Percentiles rank a stretch among this genome's conserved stretches.
phyloP scores from a whole-genome alignment of 2,113 vertebrate species.

The Pollachius pollachius region DNA sequence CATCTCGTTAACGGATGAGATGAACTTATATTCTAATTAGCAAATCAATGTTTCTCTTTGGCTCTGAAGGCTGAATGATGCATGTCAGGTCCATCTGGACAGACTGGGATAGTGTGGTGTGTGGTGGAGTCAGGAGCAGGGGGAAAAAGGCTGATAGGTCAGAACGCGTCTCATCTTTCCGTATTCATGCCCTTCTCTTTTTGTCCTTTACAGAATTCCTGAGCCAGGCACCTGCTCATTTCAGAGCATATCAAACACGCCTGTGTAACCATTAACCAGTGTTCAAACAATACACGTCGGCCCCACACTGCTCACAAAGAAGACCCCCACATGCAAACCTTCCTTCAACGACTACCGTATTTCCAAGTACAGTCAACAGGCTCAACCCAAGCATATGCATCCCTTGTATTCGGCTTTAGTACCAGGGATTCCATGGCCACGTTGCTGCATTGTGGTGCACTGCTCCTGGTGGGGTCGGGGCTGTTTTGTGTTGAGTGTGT shows the following conservation, averaged over 20 bases:
- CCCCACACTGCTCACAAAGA: too few species aligned
- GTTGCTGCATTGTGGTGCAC: neutral
- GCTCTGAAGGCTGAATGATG: slow-evolving; percentile 19
- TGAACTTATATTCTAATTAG: slow-evolving; percentile 13
- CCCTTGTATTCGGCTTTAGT: too few species aligned
- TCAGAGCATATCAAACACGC: slow-evolving; percentile 21
- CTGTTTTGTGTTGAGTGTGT: slow-evolving; percentile 73
- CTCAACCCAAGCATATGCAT: too few species aligned
- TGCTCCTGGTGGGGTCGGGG: slow-evolving; percentile 48
- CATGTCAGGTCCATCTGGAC: slow-evolving; percentile 24
- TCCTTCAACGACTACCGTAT: too few species aligned
- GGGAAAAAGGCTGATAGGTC: slow-evolving; percentile 38
- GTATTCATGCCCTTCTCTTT: neutral
- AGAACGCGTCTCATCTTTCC: slow-evolving; percentile 29
- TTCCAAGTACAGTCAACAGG: too few species aligned
- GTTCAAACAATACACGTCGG: slow-evolving; percentile 27
- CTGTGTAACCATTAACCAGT: slow-evolving; percentile 44
- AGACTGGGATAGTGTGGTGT: neutral
- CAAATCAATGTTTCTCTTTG: slow-evolving; percentile 13
- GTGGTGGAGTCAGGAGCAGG: neutral
- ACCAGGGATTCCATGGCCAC: too few species aligned
- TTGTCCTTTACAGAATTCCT: slow-evolving; percentile 21
- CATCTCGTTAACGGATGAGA: slow-evolving; percentile 34
- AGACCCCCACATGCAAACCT: too few species aligned
- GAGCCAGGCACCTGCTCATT: slow-evolving; percentile 11